phyloP scores from a whole-genome alignment of 2,113 vertebrate genomes.

The Lamprologus lemairii region DNA sequence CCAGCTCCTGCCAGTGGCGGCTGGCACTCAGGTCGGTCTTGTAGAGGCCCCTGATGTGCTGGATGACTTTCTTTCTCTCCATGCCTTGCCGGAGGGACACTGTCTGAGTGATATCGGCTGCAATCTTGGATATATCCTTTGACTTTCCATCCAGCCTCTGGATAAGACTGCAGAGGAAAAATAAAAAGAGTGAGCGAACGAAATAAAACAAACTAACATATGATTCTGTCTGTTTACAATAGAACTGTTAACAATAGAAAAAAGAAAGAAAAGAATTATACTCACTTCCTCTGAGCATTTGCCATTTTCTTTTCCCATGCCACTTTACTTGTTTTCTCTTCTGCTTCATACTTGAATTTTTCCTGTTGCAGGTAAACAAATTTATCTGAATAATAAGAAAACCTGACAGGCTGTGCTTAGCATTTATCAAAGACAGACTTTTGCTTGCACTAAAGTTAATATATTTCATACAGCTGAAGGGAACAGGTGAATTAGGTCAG shows the following conservation, averaged over 20 bases:
- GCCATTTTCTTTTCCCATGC: constrained; percentile 90
- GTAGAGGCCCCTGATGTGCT: constrained; percentile 91
- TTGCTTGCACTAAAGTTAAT: background rate
- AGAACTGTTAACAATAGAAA: background rate
- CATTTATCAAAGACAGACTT: background rate
- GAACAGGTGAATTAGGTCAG: background rate
- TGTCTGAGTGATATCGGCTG: constrained; percentile 93
- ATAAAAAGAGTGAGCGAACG: background rate
- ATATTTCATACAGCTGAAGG: background rate
- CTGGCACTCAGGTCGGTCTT: constrained; percentile 91
- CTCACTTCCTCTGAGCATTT: constrained; percentile 86
- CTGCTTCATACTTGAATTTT: constrained; percentile 84
- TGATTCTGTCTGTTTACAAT: background rate
- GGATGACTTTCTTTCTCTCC: constrained; percentile 96
- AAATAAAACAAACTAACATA: background rate
- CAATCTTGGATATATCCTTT: constrained; percentile 96
- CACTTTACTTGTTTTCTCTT: constrained; percentile 81
- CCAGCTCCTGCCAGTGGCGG: constrained; percentile 94
- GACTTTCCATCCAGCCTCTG: constrained; percentile 91
- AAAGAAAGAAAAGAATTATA: background rate
- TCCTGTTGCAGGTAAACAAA: constrained; percentile 68
- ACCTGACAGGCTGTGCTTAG: background rate
- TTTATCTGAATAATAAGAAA: background rate
- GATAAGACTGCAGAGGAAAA: constrained; percentile 76
- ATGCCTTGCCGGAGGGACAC: constrained; percentile 92